Evolutionary conservation across 2,888 invertebrate species (phyloP).

Genomic region (Limnephilus lunatus): DNA sequence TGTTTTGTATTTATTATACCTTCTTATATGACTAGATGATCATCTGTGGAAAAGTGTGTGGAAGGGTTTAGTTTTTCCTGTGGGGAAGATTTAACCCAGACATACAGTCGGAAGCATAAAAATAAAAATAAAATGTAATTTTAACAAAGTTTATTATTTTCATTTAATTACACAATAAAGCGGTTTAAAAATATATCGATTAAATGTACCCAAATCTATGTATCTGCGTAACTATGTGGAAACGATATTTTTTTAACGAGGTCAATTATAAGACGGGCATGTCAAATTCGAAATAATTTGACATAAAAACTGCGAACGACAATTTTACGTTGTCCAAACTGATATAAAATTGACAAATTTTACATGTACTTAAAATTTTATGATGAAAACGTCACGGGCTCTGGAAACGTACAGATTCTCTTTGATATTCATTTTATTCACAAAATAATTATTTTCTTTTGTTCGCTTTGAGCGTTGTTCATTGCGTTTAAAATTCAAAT

Average conservation of each 20-base stretch:
- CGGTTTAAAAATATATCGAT: too few species aligned
- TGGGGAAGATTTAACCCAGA: too few species aligned
- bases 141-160: too few species aligned
- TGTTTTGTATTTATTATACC: too few species aligned
- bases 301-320: background rate
- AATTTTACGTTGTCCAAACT: background rate
- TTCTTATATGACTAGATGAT: too few species aligned
- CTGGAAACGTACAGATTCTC: background rate
- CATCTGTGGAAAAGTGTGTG: too few species aligned
- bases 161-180: too few species aligned
- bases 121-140: too few species aligned
- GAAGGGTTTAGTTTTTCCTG: too few species aligned
- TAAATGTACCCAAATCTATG: too few species aligned
- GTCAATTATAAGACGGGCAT: background rate
- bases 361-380: background rate
- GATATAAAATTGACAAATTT: background rate
- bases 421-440: background rate
- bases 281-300: background rate
- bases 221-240: background rate
- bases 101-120: too few species aligned
- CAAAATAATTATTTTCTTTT: background rate
- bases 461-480: background rate
- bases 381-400: background rate
- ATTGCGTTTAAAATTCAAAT: constrained; percentile 1
- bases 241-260: background rate